Evolutionary conservation across 2,888 invertebrate species (phyloP).

Genomic region (Sussaba pulchella): DNA sequence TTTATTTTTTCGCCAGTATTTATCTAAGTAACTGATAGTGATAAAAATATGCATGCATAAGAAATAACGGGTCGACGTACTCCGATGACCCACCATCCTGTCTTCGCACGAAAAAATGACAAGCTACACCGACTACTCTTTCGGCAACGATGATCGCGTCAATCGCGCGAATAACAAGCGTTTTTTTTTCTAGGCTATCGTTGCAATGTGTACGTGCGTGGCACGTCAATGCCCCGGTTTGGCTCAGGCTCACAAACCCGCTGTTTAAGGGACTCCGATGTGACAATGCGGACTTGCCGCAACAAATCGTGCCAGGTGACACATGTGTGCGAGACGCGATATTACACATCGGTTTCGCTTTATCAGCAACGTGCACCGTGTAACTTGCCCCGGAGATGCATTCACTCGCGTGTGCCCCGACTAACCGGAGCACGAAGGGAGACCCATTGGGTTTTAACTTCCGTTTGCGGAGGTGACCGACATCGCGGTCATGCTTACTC

Average conservation of each 20-base stretch:
- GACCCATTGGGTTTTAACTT: constrained; percentile 45
- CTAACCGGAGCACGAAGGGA: constrained; percentile 19
- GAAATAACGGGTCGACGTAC: background rate
- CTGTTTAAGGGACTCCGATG: constrained; percentile 20
- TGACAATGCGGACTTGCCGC: too few relatives aligned
- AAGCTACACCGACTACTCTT: background rate
- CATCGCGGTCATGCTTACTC: constrained; percentile 31
- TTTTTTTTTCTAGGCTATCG: constrained; percentile 27
- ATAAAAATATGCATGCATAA: too few relatives aligned
- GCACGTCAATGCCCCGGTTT: constrained; percentile 28
- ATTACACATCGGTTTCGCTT: constrained; percentile 52
- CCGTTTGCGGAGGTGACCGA: constrained; percentile 22
- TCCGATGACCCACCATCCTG: background rate
- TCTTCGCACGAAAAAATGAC: background rate
- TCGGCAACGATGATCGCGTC: constrained; percentile 6
- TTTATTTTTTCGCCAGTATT: too few relatives aligned
- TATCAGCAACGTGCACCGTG: constrained; percentile 52
- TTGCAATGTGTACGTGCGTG: constrained; percentile 22
- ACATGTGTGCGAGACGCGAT: constrained; percentile 15
- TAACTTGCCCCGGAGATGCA: too few relatives aligned
- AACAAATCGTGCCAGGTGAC: too few relatives aligned
- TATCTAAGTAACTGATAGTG: too few relatives aligned
- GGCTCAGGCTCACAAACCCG: constrained; percentile 19
- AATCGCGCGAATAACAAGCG: constrained; percentile 30
- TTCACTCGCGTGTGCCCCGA: too few relatives aligned